phyloP scores from a whole-genome alignment of 2,113 vertebrate species.

The Cephalopterus ornatus region DNA sequence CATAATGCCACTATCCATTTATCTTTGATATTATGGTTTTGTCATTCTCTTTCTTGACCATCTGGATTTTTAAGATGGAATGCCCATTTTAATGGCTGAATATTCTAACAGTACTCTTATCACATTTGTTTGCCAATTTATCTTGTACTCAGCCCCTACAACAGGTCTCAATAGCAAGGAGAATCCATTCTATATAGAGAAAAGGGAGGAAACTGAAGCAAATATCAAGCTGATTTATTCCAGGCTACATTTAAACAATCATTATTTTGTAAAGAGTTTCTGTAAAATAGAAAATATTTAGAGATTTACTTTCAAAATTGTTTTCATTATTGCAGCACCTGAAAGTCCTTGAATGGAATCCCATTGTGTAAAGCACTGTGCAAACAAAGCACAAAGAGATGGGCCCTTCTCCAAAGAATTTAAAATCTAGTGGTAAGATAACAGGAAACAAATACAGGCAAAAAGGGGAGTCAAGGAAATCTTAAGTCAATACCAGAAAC shows the following conservation, averaged over 20 bases:
- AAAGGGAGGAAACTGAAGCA: background rate
- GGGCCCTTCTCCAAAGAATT: background rate
- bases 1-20: background rate
- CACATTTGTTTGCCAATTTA: background rate
- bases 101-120: background rate
- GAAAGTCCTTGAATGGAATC: background rate
- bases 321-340: background rate
- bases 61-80: conserved; percentile 1
- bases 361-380: background rate
- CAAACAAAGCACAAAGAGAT: background rate
- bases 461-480: background rate
- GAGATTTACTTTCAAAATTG: background rate
- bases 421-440: background rate
- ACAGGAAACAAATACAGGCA: background rate
- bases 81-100: background rate
- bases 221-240: background rate
- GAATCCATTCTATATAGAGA: background rate
- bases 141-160: background rate
- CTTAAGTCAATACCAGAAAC: background rate
- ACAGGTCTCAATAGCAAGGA: background rate
- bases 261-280: background rate
- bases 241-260: background rate
- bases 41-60: background rate
- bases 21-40: background rate
- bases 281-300: background rate